phyloP scores from a whole-genome alignment of 2,797 vertebrate species.

The Momotus momota region DNA sequence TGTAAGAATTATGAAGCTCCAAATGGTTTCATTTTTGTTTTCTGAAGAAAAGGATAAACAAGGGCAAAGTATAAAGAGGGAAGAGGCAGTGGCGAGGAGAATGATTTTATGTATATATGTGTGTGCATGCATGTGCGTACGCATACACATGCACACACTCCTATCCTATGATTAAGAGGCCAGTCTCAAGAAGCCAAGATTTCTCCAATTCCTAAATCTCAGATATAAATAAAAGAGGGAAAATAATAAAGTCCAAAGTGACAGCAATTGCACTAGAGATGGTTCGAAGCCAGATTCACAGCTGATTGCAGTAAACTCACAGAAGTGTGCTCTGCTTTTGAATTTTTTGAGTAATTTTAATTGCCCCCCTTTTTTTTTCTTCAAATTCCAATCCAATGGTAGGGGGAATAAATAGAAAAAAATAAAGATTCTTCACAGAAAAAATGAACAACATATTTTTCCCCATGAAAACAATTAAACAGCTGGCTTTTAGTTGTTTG shows the following conservation, averaged over 20 bases:
- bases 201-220: not conserved
- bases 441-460: not conserved
- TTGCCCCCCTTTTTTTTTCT: not conserved
- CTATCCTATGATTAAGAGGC: not conserved
- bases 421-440: not conserved
- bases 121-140: not conserved
- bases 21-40: slow-evolving; percentile 25
- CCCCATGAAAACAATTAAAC: not conserved
- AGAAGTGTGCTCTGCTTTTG: not conserved
- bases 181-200: not conserved
- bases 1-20: not conserved
- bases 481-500: not conserved
- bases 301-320: not conserved
- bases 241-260: not conserved
- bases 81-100: not conserved
- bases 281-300: not conserved
- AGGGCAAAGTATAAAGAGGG: not conserved
- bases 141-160: not conserved
- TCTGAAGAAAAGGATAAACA: slow-evolving; percentile 37
- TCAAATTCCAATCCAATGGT: not conserved
- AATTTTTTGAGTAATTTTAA: not conserved
- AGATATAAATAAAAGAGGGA: not conserved
- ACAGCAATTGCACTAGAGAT: not conserved
- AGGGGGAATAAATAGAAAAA: not conserved
- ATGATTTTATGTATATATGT: not conserved